phyloP scores from a whole-genome alignment of 2,113 vertebrate species.

The Notechis scutatus region DNA sequence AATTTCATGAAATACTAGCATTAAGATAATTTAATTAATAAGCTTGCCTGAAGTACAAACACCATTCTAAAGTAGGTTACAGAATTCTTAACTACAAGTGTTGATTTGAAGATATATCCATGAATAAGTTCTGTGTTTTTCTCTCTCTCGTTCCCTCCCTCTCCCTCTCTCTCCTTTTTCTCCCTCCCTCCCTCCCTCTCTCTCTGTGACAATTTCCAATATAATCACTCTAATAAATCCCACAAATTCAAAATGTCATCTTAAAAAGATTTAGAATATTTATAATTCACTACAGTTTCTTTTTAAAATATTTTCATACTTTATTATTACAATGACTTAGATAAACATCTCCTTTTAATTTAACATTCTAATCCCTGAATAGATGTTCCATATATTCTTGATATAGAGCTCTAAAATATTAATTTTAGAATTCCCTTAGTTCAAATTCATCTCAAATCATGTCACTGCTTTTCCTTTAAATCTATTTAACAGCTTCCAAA shows the following conservation, averaged over 20 bases:
- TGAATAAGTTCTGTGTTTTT: background rate
- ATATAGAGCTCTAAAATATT: background rate
- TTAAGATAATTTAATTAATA: background rate
- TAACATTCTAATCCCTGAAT: background rate
- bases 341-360: background rate
- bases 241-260: background rate
- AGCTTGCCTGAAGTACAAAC: background rate
- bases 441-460: background rate
- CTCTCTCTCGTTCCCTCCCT: background rate
- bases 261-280: constrained; percentile 21
- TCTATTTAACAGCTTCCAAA: background rate
- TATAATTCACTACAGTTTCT: constrained; percentile 44
- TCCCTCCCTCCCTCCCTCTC: no score
- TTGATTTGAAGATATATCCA: background rate
- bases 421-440: background rate
- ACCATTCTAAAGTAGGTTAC: background rate
- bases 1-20: background rate
- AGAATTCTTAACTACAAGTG: background rate
- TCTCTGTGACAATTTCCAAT: constrained; percentile 5
- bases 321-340: background rate
- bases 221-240: constrained; percentile 8
- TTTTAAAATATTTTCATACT: constrained; percentile 42
- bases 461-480: background rate
- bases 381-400: background rate
- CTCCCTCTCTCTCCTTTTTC: background rate